Evolutionary conservation across 2,888 invertebrate genomes (phyloP).

Genomic region (Napeogenes sylphis): DNA sequence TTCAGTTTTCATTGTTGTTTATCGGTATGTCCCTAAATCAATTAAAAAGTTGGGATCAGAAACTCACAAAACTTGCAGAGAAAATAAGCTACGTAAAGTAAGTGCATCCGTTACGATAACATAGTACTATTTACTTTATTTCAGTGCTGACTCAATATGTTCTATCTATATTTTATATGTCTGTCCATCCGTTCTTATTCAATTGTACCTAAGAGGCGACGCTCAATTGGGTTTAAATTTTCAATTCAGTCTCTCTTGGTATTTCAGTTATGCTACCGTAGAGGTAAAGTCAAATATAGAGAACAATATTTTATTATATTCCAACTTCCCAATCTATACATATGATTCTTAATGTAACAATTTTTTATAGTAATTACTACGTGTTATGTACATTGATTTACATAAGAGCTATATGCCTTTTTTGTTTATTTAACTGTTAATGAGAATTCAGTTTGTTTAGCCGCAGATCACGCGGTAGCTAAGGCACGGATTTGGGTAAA

Average conservation of each 20-base stretch:
- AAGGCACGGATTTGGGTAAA: no score
- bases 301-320: no score
- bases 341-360: no score
- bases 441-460: no score
- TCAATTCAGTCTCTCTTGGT: background rate
- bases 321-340: no score
- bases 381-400: no score
- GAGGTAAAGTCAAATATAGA: no score
- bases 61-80: background rate
- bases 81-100: background rate
- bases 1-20: slow-evolving; percentile 23
- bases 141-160: background rate
- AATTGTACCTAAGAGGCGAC: slow-evolving; percentile 1
- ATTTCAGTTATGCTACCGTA: background rate
- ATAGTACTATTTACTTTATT: slow-evolving; percentile 2
- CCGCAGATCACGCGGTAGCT: no score
- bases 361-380: no score
- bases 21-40: slow-evolving; percentile 28
- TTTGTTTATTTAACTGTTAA: no score
- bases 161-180: background rate
- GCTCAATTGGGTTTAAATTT: background rate
- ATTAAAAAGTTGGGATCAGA: slow-evolving; percentile 27
- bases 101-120: background rate
- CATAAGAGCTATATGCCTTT: no score
- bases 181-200: background rate